Evolutionary conservation across 2,113 vertebrate genomes (phyloP).

Genomic region (Notarius lentiginosus): DNA sequence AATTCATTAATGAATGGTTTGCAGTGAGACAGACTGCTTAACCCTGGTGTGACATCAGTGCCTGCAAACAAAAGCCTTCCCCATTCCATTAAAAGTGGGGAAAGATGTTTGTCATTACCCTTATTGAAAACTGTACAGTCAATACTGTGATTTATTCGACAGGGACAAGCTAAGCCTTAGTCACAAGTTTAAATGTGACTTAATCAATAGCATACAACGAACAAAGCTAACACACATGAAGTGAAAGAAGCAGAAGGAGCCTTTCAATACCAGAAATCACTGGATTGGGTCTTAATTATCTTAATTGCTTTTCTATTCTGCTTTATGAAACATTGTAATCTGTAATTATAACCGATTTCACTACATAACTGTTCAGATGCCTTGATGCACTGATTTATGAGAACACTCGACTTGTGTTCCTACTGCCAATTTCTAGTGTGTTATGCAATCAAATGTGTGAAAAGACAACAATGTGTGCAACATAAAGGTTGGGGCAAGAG

Average conservation of each 20-base stretch:
- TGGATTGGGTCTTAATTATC: not conserved
- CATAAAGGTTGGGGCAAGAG: not conserved
- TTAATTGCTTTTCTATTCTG: not conserved
- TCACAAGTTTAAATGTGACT: conserved; percentile 72
- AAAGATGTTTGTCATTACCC: conserved; percentile 80
- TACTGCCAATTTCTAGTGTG: not conserved
- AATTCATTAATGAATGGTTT: conserved; percentile 53
- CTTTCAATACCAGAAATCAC: conserved; percentile 22
- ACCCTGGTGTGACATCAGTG: conserved; percentile 60
- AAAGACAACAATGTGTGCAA: conserved; percentile 9
- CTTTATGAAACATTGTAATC: not conserved
- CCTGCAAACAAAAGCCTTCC: conserved; percentile 67
- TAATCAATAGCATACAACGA: conserved; percentile 75
- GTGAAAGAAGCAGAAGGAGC: conserved; percentile 59
- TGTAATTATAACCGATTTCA: not conserved
- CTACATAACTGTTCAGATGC: not conserved
- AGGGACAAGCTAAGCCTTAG: conserved; percentile 74
- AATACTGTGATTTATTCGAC: conserved; percentile 78
- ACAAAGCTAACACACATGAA: conserved; percentile 67
- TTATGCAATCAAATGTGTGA: conserved; percentile 2
- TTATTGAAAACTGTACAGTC: conserved; percentile 77
- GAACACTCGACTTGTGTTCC: not conserved
- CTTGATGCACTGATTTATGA: not conserved
- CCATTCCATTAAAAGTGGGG: conserved; percentile 77
- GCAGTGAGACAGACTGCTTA: conserved; percentile 71